Percentiles rank a stretch among this genome's conserved stretches.
These are phyloP conservation scores for Aproaerema taeniolella DNA, from an alignment of 2,888 invertebrate species.

Conservation along the genomic window DNA sequence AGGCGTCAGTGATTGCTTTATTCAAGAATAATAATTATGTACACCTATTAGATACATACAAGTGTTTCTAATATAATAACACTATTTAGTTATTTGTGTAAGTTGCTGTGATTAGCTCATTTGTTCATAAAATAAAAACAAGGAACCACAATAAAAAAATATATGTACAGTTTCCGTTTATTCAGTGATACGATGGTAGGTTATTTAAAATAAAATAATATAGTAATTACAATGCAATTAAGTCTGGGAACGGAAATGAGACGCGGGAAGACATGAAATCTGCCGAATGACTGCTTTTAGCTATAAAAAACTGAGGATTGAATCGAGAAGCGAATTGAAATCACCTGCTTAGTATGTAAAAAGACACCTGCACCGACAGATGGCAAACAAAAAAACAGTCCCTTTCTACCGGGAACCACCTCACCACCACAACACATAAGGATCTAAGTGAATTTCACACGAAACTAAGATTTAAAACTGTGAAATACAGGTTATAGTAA, in stretches of 20 bases:
- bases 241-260: conserved; percentile 14
- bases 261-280: conserved; percentile 15
- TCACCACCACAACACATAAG: conserved; percentile 19
- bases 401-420: conserved; percentile 34
- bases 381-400: conserved; percentile 56
- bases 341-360: conserved; percentile 71
- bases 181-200: conserved; percentile 7
- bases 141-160: conserved; percentile 7
- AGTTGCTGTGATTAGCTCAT: conserved; percentile 10
- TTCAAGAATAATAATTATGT: conserved; percentile 4
- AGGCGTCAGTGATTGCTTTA: conserved; percentile 5
- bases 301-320: conserved; percentile 9
- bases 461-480: conserved; percentile 7
- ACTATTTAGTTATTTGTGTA: too few species aligned
- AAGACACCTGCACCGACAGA: conserved; percentile 69
- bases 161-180: conserved; percentile 11
- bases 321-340: conserved; percentile 52
- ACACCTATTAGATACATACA: too few species aligned
- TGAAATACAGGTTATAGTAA: conserved; percentile 1
- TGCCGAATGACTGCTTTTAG: conserved; percentile 6
- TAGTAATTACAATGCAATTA: conserved; percentile 14
- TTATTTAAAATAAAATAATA: conserved; percentile 11
- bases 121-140: conserved; percentile 3
- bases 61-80: too few species aligned
- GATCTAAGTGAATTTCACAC: not conserved